Evolutionary conservation across 2,888 invertebrate species (phyloP), one percentile per base, ranked within the genome.

Genomic region (Agonum fuliginosum): DNA sequence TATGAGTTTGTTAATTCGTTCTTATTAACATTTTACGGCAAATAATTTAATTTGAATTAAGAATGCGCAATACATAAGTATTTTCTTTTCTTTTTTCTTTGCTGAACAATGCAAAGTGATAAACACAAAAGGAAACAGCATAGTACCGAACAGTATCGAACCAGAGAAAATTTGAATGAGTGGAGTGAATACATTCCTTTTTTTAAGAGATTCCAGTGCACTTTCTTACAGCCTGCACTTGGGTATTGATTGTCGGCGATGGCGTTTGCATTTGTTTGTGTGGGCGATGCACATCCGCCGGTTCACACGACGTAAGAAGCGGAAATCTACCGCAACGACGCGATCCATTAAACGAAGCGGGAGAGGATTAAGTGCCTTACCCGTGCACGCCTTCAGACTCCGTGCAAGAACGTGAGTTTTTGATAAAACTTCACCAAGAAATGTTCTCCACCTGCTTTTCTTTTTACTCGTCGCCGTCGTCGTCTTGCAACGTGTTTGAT

Each of bases 261-360:
- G 22, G 20, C 22, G 54, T 10, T 30, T 62, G 58, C 58, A 62
- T 62, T 62, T 62, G 58, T 62, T 62, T 62, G 58, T n/a, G n/a
- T n/a, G 58, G 22, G 30, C 6, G 58, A 17, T 30, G 58, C 58
- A 62, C 58, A 62, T 62, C 58, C 58, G 69, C 69, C 22, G 69
- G 20, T 69, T 69, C 69, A 46, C 69, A 69, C 69, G 69, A 46
- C 46, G 46, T 69, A 69, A 69, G 69, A 69, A 69, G 46, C 69
- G 46, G 43, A 69, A 69, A 69, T 46, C 69, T 46, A 69, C 69
- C 69, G 69, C 69, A 69, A 69, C 58, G 58, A 62, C 58, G 58
- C 58, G 58, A 62, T 62, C 58, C 58, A 62, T 62, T 62, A 62
- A 62, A 62, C 58, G 54, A 58, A 58, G 54, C 54, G 58, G 17